Percentiles rank a stretch among this genome's conserved stretches.
Evolutionary conservation across 2,888 invertebrate genomes (phyloP).

Genomic region (Brachypalpus laphriformis): DNA sequence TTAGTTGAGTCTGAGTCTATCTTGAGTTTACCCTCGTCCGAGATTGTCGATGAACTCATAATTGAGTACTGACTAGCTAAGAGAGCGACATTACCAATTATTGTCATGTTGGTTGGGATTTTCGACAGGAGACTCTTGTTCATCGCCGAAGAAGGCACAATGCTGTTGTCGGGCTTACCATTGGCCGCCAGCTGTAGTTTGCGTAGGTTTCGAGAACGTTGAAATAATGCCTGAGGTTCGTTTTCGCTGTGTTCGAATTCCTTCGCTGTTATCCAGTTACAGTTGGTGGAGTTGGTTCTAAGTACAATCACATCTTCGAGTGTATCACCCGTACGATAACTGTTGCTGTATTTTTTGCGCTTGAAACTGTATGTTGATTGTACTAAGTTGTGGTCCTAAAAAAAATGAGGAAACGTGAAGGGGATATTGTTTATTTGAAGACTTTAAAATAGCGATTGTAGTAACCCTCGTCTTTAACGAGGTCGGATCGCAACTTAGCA

Average conservation of each 20-base stretch:
- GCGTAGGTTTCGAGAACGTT: constrained; percentile 75
- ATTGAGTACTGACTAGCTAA: constrained; percentile 77
- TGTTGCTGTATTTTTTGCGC: constrained; percentile 80
- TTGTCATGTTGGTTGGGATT: constrained; percentile 81
- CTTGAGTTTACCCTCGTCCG: constrained; percentile 79
- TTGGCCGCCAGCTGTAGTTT: constrained; percentile 64
- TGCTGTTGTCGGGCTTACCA: constrained; percentile 57
- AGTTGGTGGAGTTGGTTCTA: constrained; percentile 79
- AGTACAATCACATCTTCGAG: constrained; percentile 81
- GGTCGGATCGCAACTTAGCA: no score
- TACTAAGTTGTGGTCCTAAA: constrained; percentile 82
- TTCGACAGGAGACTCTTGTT: constrained; percentile 80
- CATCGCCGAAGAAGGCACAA: constrained; percentile 73
- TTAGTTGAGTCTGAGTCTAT: constrained; percentile 66
- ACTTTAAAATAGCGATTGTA: background rate
- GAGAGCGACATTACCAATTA: constrained; percentile 79
- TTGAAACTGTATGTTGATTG: constrained; percentile 82
- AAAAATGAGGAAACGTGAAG: no score
- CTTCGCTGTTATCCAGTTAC: constrained; percentile 79
- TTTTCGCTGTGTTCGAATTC: constrained; percentile 79
- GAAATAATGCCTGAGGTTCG: constrained; percentile 59
- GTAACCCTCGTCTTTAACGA: no score
- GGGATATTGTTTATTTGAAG: no score
- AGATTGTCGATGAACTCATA: constrained; percentile 78
- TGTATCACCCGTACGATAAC: constrained; percentile 79